phyloP scores from a whole-genome alignment of 2,113 vertebrate species.

The Esox niger region DNA sequence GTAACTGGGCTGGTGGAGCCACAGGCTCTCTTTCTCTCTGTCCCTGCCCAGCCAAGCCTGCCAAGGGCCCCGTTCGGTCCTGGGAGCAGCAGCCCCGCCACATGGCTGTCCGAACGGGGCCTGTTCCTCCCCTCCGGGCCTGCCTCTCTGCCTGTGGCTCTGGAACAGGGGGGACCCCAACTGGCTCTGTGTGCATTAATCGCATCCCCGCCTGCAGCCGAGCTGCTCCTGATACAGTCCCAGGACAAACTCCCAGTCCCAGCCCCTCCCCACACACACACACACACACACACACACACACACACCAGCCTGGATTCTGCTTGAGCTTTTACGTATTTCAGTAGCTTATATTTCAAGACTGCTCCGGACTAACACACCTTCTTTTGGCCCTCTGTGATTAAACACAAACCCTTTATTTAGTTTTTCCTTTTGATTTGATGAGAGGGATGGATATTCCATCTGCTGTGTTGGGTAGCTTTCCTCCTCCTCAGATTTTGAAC shows the following conservation, averaged over 20 bases:
- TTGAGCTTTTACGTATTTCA: no score
- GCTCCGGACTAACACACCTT: no score
- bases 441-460: constrained; percentile 73
- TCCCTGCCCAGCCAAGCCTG: constrained; percentile 54
- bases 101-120: constrained; percentile 58
- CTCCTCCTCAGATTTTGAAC: constrained; percentile 31
- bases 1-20: constrained; percentile 65
- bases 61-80: constrained; percentile 52
- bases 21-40: constrained; percentile 64
- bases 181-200: constrained; percentile 78
- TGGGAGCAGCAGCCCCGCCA: constrained; percentile 56
- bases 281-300: constrained; percentile 29
- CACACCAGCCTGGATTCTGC: no score
- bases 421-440: constrained; percentile 66
- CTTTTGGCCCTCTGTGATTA: constrained; percentile 29
- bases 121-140: constrained; percentile 50
- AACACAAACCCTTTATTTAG: constrained; percentile 55
- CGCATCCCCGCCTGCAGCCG: constrained; percentile 76
- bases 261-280: constrained; percentile 15
- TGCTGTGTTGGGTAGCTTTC: constrained; percentile 38
- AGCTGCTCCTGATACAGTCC: constrained; percentile 71
- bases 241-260: constrained; percentile 48
- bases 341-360: no score
- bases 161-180: constrained; percentile 69
- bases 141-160: constrained; percentile 60